Conservation (phyloP, 2,888 invertebrate genomes). For the Rhingia rostrata region DNA sequence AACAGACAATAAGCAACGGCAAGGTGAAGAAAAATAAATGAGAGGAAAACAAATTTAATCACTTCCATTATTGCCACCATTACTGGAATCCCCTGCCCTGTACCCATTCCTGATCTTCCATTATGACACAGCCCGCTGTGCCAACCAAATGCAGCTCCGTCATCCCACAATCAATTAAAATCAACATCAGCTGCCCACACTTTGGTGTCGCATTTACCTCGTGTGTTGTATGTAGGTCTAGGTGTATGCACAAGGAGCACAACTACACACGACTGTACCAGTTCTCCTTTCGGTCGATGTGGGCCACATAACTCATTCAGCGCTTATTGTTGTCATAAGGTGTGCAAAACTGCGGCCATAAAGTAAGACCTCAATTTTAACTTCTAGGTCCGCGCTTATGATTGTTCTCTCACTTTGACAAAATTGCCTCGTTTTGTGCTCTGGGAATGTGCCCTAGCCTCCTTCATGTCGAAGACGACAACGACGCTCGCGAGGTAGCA, state of each 20-base stretch:
- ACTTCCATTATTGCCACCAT: slow-evolving; percentile 53
- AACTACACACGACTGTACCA: slow-evolving; percentile 22
- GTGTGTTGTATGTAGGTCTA: slow-evolving; percentile 3
- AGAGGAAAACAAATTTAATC: slow-evolving; percentile 52
- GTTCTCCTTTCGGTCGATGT: slow-evolving; percentile 34
- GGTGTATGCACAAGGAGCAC: slow-evolving; percentile 28
- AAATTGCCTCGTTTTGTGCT: slow-evolving; percentile 33
- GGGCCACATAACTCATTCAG: slow-evolving; percentile 60
- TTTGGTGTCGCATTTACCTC: slow-evolving; percentile 44
- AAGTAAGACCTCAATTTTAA: slow-evolving; percentile 65
- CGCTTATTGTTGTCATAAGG: slow-evolving; percentile 66
- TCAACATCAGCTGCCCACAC: slow-evolving; percentile 72
- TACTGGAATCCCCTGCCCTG: slow-evolving; percentile 19
- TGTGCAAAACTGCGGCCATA: slow-evolving; percentile 33
- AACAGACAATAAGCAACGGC: slow-evolving; percentile 12
- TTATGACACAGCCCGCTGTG: neutral
- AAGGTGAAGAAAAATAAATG: slow-evolving; percentile 24
- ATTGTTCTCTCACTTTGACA: slow-evolving; percentile 66
- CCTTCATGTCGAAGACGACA: slow-evolving; percentile 23
- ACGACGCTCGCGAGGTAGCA: slow-evolving; percentile 40
- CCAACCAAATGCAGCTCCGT: slow-evolving; percentile 37
- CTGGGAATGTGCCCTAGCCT: neutral
- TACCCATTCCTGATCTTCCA: slow-evolving; percentile 1
- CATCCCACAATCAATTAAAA: slow-evolving; percentile 71
- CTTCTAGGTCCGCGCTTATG: slow-evolving; percentile 50